Evolutionary conservation across 1,140 invertebrate genomes (phyloP), one percentile per base, ranked within the genome.

Genomic region (Helicoverpa zea): DNA sequence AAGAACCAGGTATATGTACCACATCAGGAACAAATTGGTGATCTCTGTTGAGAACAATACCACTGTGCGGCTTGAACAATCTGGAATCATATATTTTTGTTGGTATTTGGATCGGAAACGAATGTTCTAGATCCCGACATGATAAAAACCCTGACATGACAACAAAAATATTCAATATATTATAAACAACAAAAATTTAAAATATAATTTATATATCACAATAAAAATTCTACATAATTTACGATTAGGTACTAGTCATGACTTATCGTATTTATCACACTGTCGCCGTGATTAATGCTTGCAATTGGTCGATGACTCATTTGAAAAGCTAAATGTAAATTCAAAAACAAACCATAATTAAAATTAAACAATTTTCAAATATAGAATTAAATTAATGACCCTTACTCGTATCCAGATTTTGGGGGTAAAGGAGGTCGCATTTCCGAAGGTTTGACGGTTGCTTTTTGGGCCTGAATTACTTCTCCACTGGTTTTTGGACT

Each of bases 401-500:
- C 89, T 89, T 86, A 94, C 93, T 90, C 85, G 58, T 88, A 81
- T 54, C 86, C 92, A 54, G 91, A 85, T 84, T 92, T 89, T 2
- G 91, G 84, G 0, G 93, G 93, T 52, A 94, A 29, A 11, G 93
- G 93, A 2, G 93, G 93, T 49, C 85, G 88, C 29, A 85, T 58
- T 47, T 92, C 86, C 9, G 58, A 81, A 9, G 89, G 81, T 63
- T 86, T 89, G 2, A 91, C 89, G 7, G 79, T 47, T 9, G 92
- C 87, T 51, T 86, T 88, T 47, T 91, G 85, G 11, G 91, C 91
- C 59, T 79, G 78, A 16, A 94, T 88, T 0, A 90, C 85, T 81
- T 94, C 92, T 1, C 93, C 93, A 59, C 93, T 94, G 14, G 81
- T 86, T 81, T 90, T 94, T n/a, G 93, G 93, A 81, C 93, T 94